Evolutionary conservation across 2,888 invertebrate genomes (phyloP).

Genomic region (Neuroscelio doddi): DNA sequence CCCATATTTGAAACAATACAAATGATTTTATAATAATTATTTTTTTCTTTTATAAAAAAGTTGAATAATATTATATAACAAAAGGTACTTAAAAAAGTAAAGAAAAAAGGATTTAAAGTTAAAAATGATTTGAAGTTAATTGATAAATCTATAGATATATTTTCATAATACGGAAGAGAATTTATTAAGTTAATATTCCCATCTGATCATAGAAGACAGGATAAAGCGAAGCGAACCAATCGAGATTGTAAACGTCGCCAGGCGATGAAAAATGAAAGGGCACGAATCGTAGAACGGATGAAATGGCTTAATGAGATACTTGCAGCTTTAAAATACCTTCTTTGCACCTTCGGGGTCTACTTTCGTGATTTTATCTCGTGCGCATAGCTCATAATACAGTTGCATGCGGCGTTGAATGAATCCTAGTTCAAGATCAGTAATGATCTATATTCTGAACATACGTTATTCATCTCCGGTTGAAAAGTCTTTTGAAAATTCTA

Average conservation of each 20-base stretch:
- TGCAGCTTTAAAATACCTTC: slow-evolving; percentile 17
- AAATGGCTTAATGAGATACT: slow-evolving; percentile 25
- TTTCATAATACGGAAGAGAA: background rate
- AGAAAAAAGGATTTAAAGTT: too few relatives aligned
- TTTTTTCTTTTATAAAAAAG: too few relatives aligned
- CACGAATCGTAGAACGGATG: slow-evolving; percentile 18
- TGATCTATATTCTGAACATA: too few relatives aligned
- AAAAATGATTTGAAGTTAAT: background rate
- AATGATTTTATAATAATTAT: too few relatives aligned
- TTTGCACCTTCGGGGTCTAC: slow-evolving; percentile 20
- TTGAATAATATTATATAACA: too few relatives aligned
- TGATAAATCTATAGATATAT: background rate
- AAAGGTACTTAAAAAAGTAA: too few relatives aligned
- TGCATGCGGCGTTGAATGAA: slow-evolving; percentile 13
- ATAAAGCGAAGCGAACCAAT: background rate
- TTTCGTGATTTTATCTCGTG: slow-evolving; percentile 14
- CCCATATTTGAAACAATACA: too few relatives aligned
- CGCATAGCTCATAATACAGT: slow-evolving; percentile 22
- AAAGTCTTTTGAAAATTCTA: too few relatives aligned
- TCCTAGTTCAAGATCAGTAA: too few relatives aligned
- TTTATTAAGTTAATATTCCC: slow-evolving; percentile 1
- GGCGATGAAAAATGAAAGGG: slow-evolving; percentile 11
- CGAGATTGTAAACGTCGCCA: slow-evolving; percentile 8
- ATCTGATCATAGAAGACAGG: slow-evolving; percentile 4
- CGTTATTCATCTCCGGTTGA: too few relatives aligned